phyloP scores from a whole-genome alignment of 23 tunicate species.

The Clavelina lepadiformis region DNA sequence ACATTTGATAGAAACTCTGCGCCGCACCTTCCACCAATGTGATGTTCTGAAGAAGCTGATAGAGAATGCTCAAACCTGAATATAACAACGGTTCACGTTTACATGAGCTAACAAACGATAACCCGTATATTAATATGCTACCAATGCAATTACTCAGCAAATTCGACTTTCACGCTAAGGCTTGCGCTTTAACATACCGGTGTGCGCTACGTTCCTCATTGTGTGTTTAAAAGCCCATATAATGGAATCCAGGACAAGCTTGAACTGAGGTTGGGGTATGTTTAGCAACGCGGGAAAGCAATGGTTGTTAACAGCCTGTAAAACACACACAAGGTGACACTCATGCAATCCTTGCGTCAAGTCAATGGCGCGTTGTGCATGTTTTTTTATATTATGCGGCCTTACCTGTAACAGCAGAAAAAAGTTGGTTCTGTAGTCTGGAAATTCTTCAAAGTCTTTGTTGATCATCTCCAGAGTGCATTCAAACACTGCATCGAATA shows the following conservation, averaged over 20 bases:
- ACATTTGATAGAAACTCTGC: slow-evolving; percentile 93
- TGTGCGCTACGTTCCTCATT: slow-evolving; percentile 98
- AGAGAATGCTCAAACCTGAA: slow-evolving; percentile 88
- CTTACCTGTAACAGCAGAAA: slow-evolving; percentile 83
- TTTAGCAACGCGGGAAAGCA: slow-evolving; percentile 95
- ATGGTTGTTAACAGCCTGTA: slow-evolving; percentile 96
- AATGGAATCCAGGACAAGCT: slow-evolving; percentile 95
- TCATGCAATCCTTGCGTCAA: background rate
- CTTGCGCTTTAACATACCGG: no score
- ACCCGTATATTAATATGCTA: no score
- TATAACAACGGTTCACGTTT: no score
- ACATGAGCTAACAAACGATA: no score
- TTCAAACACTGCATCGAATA: slow-evolving; percentile 98
- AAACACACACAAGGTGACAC: background rate
- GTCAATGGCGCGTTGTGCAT: background rate
- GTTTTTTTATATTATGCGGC: background rate
- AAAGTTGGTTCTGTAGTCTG: slow-evolving; percentile 99
- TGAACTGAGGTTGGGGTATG: slow-evolving; percentile 95
- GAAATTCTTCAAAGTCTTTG: slow-evolving; percentile 99
- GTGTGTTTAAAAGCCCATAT: slow-evolving; percentile 99
- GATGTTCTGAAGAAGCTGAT: slow-evolving; percentile 93
- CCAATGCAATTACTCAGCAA: background rate
- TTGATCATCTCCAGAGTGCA: slow-evolving; percentile 99
- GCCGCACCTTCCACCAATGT: slow-evolving; percentile 72
- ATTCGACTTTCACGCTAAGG: background rate